Percentiles rank a stretch among this genome's conserved stretches.
These are phyloP conservation scores for Drosophila truncata DNA, from an alignment of 1,140 invertebrate species.

Conservation along the genomic window DNA sequence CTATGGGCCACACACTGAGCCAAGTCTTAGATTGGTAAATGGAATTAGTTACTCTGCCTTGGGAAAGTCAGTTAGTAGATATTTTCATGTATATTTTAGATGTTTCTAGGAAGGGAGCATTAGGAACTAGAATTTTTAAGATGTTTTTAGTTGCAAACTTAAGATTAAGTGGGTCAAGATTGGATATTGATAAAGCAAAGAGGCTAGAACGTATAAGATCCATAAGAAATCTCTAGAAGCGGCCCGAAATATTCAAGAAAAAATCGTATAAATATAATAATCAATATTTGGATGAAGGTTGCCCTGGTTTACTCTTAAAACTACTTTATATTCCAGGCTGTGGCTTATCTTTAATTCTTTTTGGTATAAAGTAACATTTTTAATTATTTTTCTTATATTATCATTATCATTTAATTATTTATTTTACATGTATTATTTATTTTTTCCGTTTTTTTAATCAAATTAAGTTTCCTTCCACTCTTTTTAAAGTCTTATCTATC, in stretches of 20 bases:
- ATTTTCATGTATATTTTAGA: not conserved
- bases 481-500: not conserved
- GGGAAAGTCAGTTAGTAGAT: not conserved
- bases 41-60: not conserved
- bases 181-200: not conserved
- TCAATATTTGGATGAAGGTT: not conserved
- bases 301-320: not conserved
- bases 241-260: not conserved
- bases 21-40: not conserved
- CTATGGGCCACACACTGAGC: slow-evolving; percentile 11
- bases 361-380: not conserved
- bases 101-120: not conserved
- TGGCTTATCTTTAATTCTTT: not conserved
- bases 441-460: not conserved
- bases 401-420: not conserved
- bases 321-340: not conserved
- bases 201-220: not conserved
- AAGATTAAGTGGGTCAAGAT: too few relatives aligned
- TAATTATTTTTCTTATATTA: not conserved
- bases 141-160: not conserved
- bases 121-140: too few relatives aligned
- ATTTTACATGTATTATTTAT: not conserved
- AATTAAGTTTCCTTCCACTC: not conserved
- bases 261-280: too few relatives aligned
- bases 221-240: too few relatives aligned